Evolutionary conservation across 2,888 invertebrate genomes (phyloP).

Genomic region (Oeneis ivallda): DNA sequence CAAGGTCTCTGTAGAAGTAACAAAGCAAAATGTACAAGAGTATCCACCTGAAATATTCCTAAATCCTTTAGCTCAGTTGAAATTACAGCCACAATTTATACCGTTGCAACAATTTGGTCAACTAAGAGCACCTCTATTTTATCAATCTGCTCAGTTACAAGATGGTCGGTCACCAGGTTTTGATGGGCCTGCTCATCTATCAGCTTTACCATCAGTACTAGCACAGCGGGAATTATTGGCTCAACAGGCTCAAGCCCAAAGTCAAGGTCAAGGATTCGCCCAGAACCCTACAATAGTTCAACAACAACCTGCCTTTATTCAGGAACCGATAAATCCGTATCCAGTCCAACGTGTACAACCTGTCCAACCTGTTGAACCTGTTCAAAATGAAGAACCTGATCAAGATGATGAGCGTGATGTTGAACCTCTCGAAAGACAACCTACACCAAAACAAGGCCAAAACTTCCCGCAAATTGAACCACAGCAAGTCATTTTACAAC

Average conservation of each 20-base stretch:
- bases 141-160: slow-evolving; percentile 49
- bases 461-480: slow-evolving; percentile 49
- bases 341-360: slow-evolving; percentile 37
- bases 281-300: slow-evolving; percentile 45
- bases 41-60: slow-evolving; percentile 69
- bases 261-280: slow-evolving; percentile 46
- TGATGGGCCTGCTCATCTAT: slow-evolving; percentile 65
- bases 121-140: slow-evolving; percentile 55
- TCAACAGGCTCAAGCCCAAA: slow-evolving; percentile 42
- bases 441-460: slow-evolving; percentile 32
- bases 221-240: slow-evolving; percentile 57
- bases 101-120: slow-evolving; percentile 58
- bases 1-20: slow-evolving; percentile 65
- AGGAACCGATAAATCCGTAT: slow-evolving; percentile 45
- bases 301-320: slow-evolving; percentile 41
- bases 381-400: slow-evolving; percentile 9
- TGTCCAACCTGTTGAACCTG: slow-evolving; percentile 23
- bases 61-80: slow-evolving; percentile 64
- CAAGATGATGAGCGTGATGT: slow-evolving; percentile 10
- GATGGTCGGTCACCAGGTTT: slow-evolving; percentile 58
- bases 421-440: slow-evolving; percentile 21
- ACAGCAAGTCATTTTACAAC: slow-evolving; percentile 51
- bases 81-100: slow-evolving; percentile 61
- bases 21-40: slow-evolving; percentile 69
- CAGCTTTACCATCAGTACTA: slow-evolving; percentile 66